A percentile compares a stretch with the other conserved stretches of the same genome.
Evolutionary conservation across 2,797 vertebrate genomes (phyloP).

Genomic region (Octomys mimax): DNA sequence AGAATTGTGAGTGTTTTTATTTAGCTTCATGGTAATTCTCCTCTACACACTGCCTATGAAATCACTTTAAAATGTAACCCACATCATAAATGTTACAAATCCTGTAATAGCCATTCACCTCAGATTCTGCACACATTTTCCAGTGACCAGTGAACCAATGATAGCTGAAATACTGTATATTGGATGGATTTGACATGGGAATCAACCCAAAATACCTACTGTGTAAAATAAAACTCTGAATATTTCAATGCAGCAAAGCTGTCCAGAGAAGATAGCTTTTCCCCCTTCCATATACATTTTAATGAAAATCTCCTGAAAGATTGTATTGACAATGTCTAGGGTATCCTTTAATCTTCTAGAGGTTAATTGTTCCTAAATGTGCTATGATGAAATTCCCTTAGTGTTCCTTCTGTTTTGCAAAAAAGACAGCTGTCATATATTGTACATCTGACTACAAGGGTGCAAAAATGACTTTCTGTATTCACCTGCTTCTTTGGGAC

Average conservation of each 20-base stretch:
- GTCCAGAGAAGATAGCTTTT: not conserved
- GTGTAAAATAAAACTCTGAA: not conserved
- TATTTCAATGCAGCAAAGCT: conserved; percentile 11
- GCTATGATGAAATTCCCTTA: conserved; percentile 58
- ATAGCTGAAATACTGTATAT: conserved; percentile 38
- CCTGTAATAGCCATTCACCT: not conserved
- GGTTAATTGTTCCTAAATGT: conserved; percentile 71
- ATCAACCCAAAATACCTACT: conserved; percentile 24
- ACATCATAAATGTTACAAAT: conserved; percentile 46
- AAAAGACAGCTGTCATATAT: not conserved
- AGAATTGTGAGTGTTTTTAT: conserved; percentile 49
- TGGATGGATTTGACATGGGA: conserved; percentile 38
- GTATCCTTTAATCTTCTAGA: conserved; percentile 50
- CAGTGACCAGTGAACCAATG: conserved; percentile 16
- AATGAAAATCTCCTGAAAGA: conserved; percentile 58
- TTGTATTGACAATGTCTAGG: not conserved
- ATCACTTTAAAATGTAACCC: conserved; percentile 31
- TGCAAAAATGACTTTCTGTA: conserved; percentile 47
- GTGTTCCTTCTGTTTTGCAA: conserved; percentile 37
- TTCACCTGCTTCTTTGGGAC: not conserved
- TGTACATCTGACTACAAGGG: not conserved
- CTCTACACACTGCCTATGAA: not conserved
- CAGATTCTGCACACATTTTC: conserved; percentile 60
- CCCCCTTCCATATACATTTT: not conserved
- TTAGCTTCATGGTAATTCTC: conserved; percentile 35